Evolutionary conservation across 2,797 vertebrate genomes (phyloP).

Genomic region (Myripristis jacobus): DNA sequence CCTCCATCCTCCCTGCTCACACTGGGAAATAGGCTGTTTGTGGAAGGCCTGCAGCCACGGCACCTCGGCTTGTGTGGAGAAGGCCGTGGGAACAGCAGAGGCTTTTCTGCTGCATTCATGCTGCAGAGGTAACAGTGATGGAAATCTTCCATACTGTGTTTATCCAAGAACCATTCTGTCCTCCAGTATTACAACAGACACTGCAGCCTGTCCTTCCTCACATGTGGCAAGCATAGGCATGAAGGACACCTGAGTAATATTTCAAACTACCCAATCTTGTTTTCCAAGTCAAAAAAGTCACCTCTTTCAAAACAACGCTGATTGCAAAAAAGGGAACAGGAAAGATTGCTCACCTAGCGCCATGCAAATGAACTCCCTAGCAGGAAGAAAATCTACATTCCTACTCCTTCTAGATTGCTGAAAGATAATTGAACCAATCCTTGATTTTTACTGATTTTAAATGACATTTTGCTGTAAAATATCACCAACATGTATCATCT

Average conservation of each 20-base stretch:
- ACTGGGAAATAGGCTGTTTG: slow-evolving; percentile 27
- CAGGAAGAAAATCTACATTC: not conserved
- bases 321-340: too few species aligned
- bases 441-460: too few species aligned
- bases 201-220: slow-evolving; percentile 9
- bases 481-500: too few species aligned
- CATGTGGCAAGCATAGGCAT: slow-evolving; percentile 33
- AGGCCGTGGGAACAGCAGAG: not conserved
- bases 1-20: slow-evolving; percentile 4
- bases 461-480: too few species aligned
- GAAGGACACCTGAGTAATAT: slow-evolving; percentile 24
- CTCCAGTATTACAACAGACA: not conserved
- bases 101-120: slow-evolving; percentile 1
- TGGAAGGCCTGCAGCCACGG: slow-evolving; percentile 18
- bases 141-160: not conserved
- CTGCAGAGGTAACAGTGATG: not conserved
- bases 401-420: not conserved
- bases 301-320: too few species aligned
- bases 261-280: not conserved
- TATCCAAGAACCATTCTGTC: not conserved
- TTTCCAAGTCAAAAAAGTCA: too few species aligned
- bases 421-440: too few species aligned
- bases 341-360: too few species aligned
- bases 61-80: slow-evolving; percentile 23
- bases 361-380: too few species aligned